phyloP scores from a whole-genome alignment of 2,113 vertebrate genomes.

The Ondatra zibethicus region DNA sequence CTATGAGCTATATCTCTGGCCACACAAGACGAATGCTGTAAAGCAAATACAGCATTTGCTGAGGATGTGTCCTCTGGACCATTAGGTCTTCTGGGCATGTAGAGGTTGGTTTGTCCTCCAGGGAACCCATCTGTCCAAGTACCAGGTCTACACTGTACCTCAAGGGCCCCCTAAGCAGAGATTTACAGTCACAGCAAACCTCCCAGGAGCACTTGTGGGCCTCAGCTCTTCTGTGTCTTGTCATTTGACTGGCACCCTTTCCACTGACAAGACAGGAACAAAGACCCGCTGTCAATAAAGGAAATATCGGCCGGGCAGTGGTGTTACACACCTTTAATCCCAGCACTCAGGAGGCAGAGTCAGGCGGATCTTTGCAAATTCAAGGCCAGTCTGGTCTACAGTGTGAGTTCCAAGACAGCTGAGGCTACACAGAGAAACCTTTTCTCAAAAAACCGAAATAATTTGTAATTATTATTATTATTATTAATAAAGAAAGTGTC shows the following conservation, averaged over 20 bases:
- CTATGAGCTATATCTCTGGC: not conserved
- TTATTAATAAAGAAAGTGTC: not conserved
- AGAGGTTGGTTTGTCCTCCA: not conserved
- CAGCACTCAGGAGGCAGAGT: too few relatives aligned
- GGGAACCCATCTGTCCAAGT: not conserved
- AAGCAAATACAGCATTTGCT: not conserved
- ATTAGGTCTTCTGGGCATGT: too few relatives aligned
- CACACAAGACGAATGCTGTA: not conserved
- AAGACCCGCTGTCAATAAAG: not conserved
- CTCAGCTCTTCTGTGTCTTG: fast-evolving
- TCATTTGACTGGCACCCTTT: not conserved
- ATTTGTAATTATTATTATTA: too few relatives aligned
- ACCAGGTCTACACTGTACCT: not conserved
- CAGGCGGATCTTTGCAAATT: too few relatives aligned
- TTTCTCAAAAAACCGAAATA: too few relatives aligned
- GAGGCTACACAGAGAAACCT: too few relatives aligned
- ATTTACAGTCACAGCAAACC: fast-evolving
- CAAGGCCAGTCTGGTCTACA: too few relatives aligned
- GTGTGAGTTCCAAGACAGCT: too few relatives aligned
- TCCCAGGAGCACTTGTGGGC: not conserved
- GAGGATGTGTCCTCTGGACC: not conserved
- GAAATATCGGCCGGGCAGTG: too few relatives aligned
- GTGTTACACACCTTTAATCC: too few relatives aligned
- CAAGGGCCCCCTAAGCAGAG: not conserved
- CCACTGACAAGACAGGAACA: too few relatives aligned